Conservation (phyloP, 2,113 vertebrate genomes). For the Clarias gariepinus region DNA sequence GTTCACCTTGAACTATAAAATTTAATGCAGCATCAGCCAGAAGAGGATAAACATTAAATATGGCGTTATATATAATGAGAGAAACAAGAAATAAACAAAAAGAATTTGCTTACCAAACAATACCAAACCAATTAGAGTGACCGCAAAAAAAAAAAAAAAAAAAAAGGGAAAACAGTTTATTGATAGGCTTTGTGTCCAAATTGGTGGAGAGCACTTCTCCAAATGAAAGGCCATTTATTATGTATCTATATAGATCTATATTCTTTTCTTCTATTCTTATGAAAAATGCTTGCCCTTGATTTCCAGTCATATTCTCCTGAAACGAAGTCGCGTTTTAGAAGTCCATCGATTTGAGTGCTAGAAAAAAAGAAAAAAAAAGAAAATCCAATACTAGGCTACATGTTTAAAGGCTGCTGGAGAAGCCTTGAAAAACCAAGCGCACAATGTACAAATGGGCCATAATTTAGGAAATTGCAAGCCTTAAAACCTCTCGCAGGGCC, state of each 20-base stretch:
- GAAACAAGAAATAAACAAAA: background rate
- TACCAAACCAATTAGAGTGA: conserved; percentile 27
- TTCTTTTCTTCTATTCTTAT: conserved; percentile 30
- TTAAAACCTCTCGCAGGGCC: background rate
- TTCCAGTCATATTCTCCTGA: background rate
- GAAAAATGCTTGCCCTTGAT: conserved; percentile 30
- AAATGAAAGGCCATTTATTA: conserved; percentile 38
- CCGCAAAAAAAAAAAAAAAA: background rate
- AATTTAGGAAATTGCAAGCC: conserved; percentile 20
- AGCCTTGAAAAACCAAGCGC: background rate
- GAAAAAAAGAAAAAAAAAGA: background rate
- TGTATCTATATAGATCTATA: conserved; percentile 41
- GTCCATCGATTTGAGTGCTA: conserved; percentile 22
- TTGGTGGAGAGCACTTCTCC: conserved; percentile 36
- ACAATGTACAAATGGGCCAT: conserved; percentile 3
- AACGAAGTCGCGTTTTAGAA: background rate
- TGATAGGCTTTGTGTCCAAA: conserved; percentile 25
- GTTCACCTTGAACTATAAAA: conserved; percentile 41
- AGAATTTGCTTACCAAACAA: conserved; percentile 17
- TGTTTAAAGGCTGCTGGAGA: background rate
- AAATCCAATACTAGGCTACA: background rate
- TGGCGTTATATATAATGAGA: conserved; percentile 13
- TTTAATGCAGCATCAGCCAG: background rate
- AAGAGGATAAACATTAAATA: conserved; percentile 22
- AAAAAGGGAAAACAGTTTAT: background rate